phyloP scores from a whole-genome alignment of 2,888 invertebrate species.

The Laspeyria flexula region DNA sequence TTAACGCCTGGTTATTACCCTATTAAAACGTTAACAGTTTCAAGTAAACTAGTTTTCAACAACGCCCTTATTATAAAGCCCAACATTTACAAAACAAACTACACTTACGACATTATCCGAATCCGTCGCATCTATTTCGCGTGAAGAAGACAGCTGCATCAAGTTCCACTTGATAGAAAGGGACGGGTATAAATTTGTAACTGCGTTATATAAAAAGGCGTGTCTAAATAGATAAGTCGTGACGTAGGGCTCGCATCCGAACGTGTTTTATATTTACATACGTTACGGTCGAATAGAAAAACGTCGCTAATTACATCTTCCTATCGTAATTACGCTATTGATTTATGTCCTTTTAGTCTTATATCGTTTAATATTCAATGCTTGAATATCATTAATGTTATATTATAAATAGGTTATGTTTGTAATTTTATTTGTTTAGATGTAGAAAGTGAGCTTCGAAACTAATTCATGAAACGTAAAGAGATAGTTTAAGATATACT shows the following conservation, averaged over 20 bases:
- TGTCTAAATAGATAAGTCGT: slow-evolving; percentile 77
- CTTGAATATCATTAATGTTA: too few species aligned
- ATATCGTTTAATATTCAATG: too few species aligned
- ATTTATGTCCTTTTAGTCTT: background rate
- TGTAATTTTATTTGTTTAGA: too few species aligned
- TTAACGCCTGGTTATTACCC: background rate
- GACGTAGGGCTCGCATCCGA: slow-evolving; percentile 58
- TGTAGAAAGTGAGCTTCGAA: too few species aligned
- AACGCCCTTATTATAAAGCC: slow-evolving; percentile 4
- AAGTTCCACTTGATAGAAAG: slow-evolving; percentile 42
- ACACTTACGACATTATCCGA: slow-evolving; percentile 49
- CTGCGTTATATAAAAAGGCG: slow-evolving; percentile 64
- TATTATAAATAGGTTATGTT: too few species aligned
- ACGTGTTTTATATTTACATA: slow-evolving; percentile 58
- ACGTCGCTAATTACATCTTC: slow-evolving; percentile 54
- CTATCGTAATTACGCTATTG: background rate
- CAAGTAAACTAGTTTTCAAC: background rate
- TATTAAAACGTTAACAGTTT: background rate
- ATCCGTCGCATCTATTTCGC: slow-evolving; percentile 41
- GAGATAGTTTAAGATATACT: background rate
- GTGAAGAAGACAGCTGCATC: slow-evolving; percentile 39
- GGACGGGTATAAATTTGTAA: slow-evolving; percentile 49
- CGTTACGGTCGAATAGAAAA: slow-evolving; percentile 53
- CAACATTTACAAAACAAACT: slow-evolving; percentile 21
- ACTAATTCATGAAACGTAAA: too few species aligned